Conservation (phyloP, 2,797 vertebrate genomes). For the Phataginus tetradactyla region DNA sequence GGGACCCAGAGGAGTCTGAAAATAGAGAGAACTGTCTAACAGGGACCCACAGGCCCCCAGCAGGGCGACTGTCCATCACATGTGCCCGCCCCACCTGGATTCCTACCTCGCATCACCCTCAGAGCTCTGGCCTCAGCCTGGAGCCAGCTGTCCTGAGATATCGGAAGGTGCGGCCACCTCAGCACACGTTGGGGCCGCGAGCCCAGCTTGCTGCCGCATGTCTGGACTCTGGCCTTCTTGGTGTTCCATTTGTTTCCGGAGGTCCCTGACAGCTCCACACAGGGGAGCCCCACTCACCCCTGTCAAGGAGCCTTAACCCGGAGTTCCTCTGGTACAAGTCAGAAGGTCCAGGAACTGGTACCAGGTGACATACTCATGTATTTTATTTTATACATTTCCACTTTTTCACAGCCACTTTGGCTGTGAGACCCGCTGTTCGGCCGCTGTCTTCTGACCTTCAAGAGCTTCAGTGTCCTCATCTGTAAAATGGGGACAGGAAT, state of each 20-base stretch:
- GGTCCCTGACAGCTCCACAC: not conserved
- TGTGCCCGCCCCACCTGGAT: not conserved
- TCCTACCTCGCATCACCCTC: not conserved
- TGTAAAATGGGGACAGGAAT: not conserved
- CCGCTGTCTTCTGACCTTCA: not conserved
- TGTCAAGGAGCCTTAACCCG: not conserved
- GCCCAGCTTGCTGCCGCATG: not conserved
- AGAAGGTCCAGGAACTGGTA: not conserved
- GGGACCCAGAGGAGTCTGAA: not conserved
- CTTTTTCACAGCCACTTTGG: not conserved
- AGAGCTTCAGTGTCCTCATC: fast-evolving
- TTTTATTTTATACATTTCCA: too few species aligned
- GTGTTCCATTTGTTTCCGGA: not conserved
- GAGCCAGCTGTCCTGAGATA: conserved; percentile 58
- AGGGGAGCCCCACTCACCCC: not conserved
- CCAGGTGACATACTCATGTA: not conserved
- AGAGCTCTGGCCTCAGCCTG: conserved; percentile 6
- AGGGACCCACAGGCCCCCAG: not conserved
- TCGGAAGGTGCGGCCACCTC: conserved; percentile 26
- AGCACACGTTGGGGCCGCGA: not conserved
- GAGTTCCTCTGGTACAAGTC: not conserved
- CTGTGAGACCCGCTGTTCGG: not conserved
- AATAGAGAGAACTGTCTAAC: not conserved
- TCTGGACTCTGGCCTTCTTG: conserved; percentile 14
- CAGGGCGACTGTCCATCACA: not conserved